Percentiles rank a stretch among this genome's conserved stretches.
Evolutionary conservation across 2,113 vertebrate genomes (phyloP).

Genomic region (Spea bombifrons): DNA sequence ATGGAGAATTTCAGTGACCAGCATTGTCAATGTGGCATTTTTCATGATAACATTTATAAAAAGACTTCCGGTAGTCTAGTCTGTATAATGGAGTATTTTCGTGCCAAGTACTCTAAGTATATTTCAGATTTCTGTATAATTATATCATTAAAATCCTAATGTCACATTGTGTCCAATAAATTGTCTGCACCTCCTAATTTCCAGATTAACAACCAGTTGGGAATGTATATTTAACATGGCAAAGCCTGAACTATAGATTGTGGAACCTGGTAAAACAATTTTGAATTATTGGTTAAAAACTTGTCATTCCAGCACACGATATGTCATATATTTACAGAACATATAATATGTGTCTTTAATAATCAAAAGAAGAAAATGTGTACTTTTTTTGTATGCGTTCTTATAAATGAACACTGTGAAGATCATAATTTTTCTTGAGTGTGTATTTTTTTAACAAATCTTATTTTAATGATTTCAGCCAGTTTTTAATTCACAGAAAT

Average conservation of each 20-base stretch:
- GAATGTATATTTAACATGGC: constrained; percentile 45
- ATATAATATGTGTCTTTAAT: constrained; percentile 18
- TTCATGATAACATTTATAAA: constrained; percentile 32
- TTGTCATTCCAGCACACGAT: constrained; percentile 14
- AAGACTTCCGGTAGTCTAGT: constrained; percentile 42
- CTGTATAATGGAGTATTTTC: constrained; percentile 19
- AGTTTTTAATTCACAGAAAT: no score
- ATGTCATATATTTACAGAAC: constrained; percentile 34
- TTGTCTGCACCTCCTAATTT: constrained; percentile 46
- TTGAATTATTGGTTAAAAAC: constrained; percentile 17
- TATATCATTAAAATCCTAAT: constrained; percentile 47
- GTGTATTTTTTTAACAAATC: no score
- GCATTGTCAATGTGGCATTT: constrained; percentile 22
- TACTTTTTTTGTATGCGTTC: not conserved
- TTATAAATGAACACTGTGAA: not conserved
- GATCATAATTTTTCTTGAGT: not conserved
- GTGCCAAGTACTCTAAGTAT: constrained; percentile 39
- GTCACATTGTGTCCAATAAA: constrained; percentile 47
- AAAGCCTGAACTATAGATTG: constrained; percentile 29
- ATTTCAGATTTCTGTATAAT: constrained; percentile 43
- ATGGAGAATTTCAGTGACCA: constrained; percentile 34
- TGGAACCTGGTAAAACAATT: constrained; percentile 14
- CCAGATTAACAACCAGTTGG: constrained; percentile 43
- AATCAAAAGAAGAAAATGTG: not conserved
- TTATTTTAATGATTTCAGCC: no score